Percentiles rank a stretch among this genome's conserved stretches.
Conservation (phyloP, 2,888 invertebrate genomes). For the Rotaria magnacalcarata region DNA sequence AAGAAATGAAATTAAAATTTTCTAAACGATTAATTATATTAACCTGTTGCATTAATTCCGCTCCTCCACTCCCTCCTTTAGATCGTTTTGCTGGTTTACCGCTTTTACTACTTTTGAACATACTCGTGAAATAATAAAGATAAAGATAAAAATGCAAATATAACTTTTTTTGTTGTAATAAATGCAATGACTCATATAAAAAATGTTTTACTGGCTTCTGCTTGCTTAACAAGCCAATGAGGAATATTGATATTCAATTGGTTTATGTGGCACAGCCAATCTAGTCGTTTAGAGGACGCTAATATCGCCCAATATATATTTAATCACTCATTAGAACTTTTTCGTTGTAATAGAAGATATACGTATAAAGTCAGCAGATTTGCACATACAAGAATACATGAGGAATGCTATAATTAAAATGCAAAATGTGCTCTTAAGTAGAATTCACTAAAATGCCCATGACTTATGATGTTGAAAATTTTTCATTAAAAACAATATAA, state of each 20-base stretch:
- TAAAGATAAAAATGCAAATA: background rate
- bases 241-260: background rate
- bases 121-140: background rate
- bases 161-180: background rate
- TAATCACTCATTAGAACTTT: too few relatives aligned
- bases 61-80: background rate
- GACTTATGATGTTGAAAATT: too few relatives aligned
- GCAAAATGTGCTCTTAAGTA: too few relatives aligned
- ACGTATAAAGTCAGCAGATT: too few relatives aligned
- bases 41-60: conserved; percentile 12
- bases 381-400: too few relatives aligned
- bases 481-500: too few relatives aligned
- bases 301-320: background rate
- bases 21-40: background rate
- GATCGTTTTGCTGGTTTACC: background rate
- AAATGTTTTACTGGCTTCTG: background rate
- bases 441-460: too few relatives aligned
- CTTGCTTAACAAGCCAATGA: background rate
- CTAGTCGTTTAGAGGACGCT: background rate
- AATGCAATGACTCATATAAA: background rate
- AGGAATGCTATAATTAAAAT: too few relatives aligned
- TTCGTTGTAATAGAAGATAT: too few relatives aligned
- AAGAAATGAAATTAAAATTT: background rate
- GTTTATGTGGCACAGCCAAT: background rate
- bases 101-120: background rate